Percentiles rank a stretch among this genome's conserved stretches.
phyloP scores from a whole-genome alignment of 2,797 vertebrate genomes.

The Lemur catta region DNA sequence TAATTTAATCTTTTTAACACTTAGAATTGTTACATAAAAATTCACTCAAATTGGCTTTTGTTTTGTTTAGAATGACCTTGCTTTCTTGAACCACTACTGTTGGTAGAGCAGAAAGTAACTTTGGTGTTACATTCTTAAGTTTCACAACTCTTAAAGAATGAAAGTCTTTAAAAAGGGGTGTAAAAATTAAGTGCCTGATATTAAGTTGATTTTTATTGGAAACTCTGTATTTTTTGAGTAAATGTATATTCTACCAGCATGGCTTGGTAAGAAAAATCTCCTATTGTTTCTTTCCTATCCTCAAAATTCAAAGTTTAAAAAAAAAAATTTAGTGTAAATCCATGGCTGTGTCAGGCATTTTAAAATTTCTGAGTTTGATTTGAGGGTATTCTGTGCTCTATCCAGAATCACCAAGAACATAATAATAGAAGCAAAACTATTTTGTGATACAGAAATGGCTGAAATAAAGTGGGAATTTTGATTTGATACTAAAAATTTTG shows the following conservation, averaged over 20 bases:
- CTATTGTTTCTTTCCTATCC: not conserved
- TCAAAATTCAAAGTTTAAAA: not conserved
- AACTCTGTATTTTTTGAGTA: not conserved
- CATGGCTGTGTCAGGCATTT: not conserved
- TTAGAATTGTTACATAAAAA: not conserved
- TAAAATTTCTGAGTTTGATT: constrained; percentile 29
- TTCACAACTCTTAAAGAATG: not conserved
- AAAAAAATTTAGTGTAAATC: not conserved
- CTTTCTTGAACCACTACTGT: constrained; percentile 8
- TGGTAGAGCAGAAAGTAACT: constrained; percentile 39
- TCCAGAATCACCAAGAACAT: not conserved
- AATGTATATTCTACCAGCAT: not conserved
- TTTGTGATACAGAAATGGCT: constrained; percentile 3
- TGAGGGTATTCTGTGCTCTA: not conserved
- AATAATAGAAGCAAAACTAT: constrained; percentile 5
- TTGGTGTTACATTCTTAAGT: constrained; percentile 20
- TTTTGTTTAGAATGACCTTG: constrained; percentile 44
- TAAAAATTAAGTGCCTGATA: not conserved
- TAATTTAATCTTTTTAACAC: not conserved
- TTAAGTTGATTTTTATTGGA: constrained; percentile 46
- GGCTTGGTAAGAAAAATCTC: constrained; percentile 17
- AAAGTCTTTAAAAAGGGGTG: not conserved
- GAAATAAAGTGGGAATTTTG: constrained; percentile 26
- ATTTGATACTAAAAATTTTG: constrained; percentile 29
- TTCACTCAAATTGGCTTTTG: not conserved